Evolutionary conservation across 2,113 vertebrate species (phyloP).

Genomic region (Pseudonaja textilis): DNA sequence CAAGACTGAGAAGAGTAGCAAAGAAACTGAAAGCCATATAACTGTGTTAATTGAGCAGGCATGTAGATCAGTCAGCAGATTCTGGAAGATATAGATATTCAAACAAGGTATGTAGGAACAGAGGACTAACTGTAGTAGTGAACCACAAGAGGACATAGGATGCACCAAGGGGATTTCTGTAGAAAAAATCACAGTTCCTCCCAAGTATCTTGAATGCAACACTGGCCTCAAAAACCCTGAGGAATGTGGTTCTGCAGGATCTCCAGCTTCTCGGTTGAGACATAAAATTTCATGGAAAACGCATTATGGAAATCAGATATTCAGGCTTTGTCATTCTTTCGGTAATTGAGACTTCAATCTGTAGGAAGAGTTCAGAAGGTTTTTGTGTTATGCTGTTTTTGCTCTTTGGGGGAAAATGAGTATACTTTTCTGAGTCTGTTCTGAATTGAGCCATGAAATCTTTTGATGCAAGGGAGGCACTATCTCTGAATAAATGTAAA

Average conservation of each 20-base stretch:
- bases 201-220: not conserved
- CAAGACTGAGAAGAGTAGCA: not conserved
- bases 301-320: not conserved
- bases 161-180: not conserved
- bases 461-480: not conserved
- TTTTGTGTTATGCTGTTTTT: not conserved
- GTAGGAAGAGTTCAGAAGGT: not conserved
- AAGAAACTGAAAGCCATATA: not conserved
- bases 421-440: not conserved
- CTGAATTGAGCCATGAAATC: not conserved
- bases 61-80: not conserved
- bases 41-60: not conserved
- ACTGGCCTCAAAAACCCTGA: not conserved
- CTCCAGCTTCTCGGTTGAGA: not conserved
- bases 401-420: not conserved
- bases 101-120: not conserved
- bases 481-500: not conserved
- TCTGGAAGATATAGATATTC: not conserved
- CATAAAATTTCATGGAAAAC: not conserved
- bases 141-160: not conserved
- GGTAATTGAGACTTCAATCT: not conserved
- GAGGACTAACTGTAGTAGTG: not conserved
- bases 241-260: not conserved
- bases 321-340: not conserved
- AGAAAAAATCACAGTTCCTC: not conserved